Base-by-base conservation (phyloP, 30 jellyfish, hydroid and myxozoan genomes). In the Pelagia noctiluca region DNA sequence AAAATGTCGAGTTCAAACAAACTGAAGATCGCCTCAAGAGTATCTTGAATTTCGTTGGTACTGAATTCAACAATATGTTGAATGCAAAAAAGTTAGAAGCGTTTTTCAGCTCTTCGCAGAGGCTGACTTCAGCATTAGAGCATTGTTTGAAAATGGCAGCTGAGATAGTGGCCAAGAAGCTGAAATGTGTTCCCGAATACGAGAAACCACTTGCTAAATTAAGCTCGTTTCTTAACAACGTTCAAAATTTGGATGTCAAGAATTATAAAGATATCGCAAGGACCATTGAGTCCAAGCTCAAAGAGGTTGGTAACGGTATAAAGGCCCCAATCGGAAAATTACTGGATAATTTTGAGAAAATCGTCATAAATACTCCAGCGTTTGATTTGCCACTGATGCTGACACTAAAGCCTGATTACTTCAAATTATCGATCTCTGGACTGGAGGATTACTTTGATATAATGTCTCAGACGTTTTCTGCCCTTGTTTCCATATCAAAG, bases 241-340 rank as follows among this genome's bases (percentile, higher is more conserved):
- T 84, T 5, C 66, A 64, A 31, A 93, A 94, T 47, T 70, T 86
- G 29, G 87, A 52, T 12, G 52, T 57, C 18, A 49, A 78, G 71
- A 33, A 77, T 19, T 62, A 71, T 50, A 77, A 81, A 36, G 95
- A 80, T 21, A 18, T 78, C 21, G 83, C 93, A 3, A 65, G 57
- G 18, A 92, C 68, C 12, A 65, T 92, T 0, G 35, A 61, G 33
- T 57, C 38, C n/a, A 70, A 53, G 64, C 31, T 92, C 64, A 63
- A 46, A 11, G 90, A 53, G 22, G 36, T 85, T 16, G 89, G 87
- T 1, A 83, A 32, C 30, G 96, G 95, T 35, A 50, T 86, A 3
- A 57, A 73, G 35, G 83, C 92, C 22, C 98, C 98, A 19, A 60
- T 92, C 48, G 98, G 98, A n/a, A 92, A 72, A 64, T 52, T 92